Conservation (phyloP, 2,797 vertebrate genomes). For the Pipistrellus pygmaeus region DNA sequence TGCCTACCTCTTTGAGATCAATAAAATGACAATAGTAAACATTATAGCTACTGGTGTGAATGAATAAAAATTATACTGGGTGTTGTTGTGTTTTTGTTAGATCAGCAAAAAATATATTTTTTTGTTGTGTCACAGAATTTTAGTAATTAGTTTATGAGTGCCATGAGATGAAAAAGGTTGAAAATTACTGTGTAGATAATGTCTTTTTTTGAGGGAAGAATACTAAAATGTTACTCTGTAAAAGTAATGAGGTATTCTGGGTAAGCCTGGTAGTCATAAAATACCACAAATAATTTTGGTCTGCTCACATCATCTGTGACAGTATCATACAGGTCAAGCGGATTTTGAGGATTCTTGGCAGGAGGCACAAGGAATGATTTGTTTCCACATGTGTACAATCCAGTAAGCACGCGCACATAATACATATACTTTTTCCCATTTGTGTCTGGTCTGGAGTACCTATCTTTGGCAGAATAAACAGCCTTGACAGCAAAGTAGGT, state of each 20-base stretch:
- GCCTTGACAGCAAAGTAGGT: constrained; percentile 94
- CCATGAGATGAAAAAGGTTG: not conserved
- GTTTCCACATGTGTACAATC: constrained; percentile 85
- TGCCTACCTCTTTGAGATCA: too few relatives aligned
- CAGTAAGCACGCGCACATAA: constrained; percentile 92
- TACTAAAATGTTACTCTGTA: constrained; percentile 44
- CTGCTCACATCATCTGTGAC: constrained; percentile 83
- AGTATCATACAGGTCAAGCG: constrained; percentile 88
- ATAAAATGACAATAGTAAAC: not conserved
- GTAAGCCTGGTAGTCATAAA: constrained; percentile 93
- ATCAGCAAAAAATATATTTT: not conserved
- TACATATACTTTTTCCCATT: constrained; percentile 91
- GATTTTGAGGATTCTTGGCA: constrained; percentile 75
- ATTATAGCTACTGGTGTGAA: not conserved
- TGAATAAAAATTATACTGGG: not conserved
- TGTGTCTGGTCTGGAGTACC: constrained; percentile 88
- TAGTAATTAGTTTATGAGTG: not conserved
- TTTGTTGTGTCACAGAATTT: not conserved
- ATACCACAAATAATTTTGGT: constrained; percentile 92
- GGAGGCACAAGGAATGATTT: constrained; percentile 86
- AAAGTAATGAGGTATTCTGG: constrained; percentile 96
- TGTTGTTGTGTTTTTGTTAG: not conserved
- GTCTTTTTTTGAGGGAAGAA: not conserved
- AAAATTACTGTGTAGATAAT: too few relatives aligned
- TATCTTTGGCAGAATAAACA: constrained; percentile 87